phyloP scores from a whole-genome alignment of 2,113 vertebrate genomes.

The Cnemophilus loriae region DNA sequence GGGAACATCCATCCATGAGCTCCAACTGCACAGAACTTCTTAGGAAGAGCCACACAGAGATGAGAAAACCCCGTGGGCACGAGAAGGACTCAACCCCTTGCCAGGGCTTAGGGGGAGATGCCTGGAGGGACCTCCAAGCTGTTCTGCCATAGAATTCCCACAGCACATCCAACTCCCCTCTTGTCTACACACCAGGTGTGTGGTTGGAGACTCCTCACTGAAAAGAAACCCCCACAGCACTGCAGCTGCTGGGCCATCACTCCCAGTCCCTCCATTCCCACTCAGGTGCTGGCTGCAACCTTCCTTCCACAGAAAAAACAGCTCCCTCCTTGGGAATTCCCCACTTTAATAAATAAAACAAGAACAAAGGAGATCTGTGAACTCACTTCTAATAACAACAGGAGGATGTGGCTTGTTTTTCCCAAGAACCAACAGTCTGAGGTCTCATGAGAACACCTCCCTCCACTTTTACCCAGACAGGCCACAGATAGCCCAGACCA shows the following conservation, averaged over 20 bases:
- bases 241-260: neutral
- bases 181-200: neutral
- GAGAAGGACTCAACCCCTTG: neutral
- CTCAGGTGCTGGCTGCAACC: neutral
- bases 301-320: neutral
- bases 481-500: neutral
- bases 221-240: neutral
- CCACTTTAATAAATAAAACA: neutral
- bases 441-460: neutral
- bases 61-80: neutral
- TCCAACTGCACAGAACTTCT: neutral
- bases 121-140: neutral
- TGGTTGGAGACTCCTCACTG: neutral
- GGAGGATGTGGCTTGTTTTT: neutral
- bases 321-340: neutral
- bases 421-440: neutral
- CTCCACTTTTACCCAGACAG: neutral
- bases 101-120: neutral
- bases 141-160: neutral
- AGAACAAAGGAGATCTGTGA: fast-evolving
- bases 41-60: neutral
- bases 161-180: neutral
- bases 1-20: neutral
- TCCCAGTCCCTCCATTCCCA: neutral
- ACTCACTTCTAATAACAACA: neutral